These are phyloP conservation scores for Sphaerophoria rueppellii DNA, from an alignment of 2,888 invertebrate species.

Conservation along the genomic window DNA sequence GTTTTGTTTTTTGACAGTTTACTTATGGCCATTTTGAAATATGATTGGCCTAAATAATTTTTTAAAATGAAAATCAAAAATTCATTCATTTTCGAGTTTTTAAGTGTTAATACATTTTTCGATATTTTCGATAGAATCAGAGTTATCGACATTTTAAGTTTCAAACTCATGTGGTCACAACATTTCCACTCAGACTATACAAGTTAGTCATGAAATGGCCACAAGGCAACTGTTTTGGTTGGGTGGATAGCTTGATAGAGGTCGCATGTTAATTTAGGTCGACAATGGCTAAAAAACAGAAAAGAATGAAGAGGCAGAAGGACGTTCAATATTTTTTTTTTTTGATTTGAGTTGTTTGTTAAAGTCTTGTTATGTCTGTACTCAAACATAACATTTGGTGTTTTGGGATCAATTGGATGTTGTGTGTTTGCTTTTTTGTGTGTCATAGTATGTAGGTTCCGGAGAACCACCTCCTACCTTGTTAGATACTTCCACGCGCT, in stretches of 20 bases:
- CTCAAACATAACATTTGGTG: slow-evolving; percentile 28
- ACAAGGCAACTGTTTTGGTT: slow-evolving; percentile 31
- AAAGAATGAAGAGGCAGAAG: background rate
- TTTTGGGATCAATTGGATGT: slow-evolving; percentile 32
- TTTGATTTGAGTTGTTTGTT: slow-evolving; percentile 24
- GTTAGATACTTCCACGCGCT: slow-evolving; percentile 5
- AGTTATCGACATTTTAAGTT: background rate
- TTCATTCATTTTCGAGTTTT: background rate
- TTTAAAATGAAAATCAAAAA: no score
- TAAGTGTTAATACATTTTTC: background rate
- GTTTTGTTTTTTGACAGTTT: background rate
- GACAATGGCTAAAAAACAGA: slow-evolving; percentile 30
- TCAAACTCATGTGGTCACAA: background rate
- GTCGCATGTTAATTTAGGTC: slow-evolving; percentile 64
- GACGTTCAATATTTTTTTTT: slow-evolving; percentile 17
- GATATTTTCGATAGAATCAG: background rate
- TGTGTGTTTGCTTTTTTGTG: background rate
- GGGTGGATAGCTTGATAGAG: slow-evolving; percentile 50
- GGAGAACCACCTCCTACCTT: slow-evolving; percentile 26
- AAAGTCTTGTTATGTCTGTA: slow-evolving; percentile 26
- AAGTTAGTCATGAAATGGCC: slow-evolving; percentile 4
- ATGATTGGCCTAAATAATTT: background rate
- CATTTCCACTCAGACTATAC: background rate
- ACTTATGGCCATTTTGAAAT: background rate
- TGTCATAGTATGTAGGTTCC: slow-evolving; percentile 17